phyloP scores from a whole-genome alignment of 35 echinoderm and acorn worm genomes.

The Ptychodera flava region DNA sequence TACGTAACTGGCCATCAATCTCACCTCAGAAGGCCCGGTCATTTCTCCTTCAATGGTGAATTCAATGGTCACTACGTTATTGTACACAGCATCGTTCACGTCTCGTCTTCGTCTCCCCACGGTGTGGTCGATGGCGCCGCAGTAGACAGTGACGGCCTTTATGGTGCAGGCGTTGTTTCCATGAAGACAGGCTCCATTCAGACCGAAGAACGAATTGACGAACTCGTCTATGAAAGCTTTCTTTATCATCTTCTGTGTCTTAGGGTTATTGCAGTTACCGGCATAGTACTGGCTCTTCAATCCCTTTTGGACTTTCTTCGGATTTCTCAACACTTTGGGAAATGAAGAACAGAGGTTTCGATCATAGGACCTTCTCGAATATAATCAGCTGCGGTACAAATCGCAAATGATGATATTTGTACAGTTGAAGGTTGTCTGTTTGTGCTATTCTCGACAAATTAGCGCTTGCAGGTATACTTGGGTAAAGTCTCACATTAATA shows the following conservation, averaged over 20 bases:
- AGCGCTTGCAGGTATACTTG: no score
- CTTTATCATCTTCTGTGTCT: constrained; percentile 15
- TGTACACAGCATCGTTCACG: not conserved
- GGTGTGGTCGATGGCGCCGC: constrained; percentile 30
- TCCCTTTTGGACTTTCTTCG: constrained; percentile 6
- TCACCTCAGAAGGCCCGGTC: not conserved
- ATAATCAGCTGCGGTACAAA: no score
- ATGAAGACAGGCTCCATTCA: not conserved
- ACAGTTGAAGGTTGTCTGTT: no score
- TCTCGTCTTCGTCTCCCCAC: not conserved
- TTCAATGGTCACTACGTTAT: constrained; percentile 12
- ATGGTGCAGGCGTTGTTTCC: not conserved
- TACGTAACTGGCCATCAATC: no score
- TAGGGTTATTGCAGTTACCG: constrained; percentile 21
- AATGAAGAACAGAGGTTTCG: no score
- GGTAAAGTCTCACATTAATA: no score
- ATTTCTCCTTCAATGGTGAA: constrained; percentile 6
- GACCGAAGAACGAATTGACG: not conserved
- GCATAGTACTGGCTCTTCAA: constrained; percentile 36
- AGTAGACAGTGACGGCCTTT: constrained; percentile 25
- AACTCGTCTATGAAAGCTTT: constrained; percentile 31
- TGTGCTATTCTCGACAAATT: no score
- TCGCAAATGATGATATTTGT: no score
- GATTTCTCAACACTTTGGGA: no score
- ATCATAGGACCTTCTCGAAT: no score